Base-by-base conservation (phyloP, 1,140 invertebrate species). In the Diuraphis noxia region DNA sequence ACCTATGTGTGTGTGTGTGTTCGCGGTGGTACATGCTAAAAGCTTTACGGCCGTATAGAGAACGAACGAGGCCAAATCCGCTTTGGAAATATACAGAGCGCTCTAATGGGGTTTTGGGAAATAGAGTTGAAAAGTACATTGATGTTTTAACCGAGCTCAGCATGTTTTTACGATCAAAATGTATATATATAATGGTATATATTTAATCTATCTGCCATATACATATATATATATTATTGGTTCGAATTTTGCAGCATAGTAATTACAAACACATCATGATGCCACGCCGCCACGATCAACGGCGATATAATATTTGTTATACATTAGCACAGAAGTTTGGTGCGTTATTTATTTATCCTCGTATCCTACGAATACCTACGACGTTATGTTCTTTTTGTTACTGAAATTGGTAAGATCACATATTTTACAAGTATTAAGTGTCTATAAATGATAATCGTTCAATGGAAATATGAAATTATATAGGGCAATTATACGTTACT, bases 101-200 rank as follows among this genome's bases (percentile, higher is more conserved):
- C 72, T 49, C 77, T 91, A 91, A 91, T 91, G 89, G 89, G 72
- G 89, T 91, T 91, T 81, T 91, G 72, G 72, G 34, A 91, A 91
- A 91, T 91, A 79, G 43, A 91, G 72, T 91, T 81, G 89, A 81
- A 91, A 91, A 81, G 89, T 91, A 82, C 89, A 52, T 82, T 81
- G 89, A 91, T 79, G 72, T 91, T 91, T 91, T 91, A 88, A 88
- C 86, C 36, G 49, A 38, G 52, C 49, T 88, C 36, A 88, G 36
- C 49, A 23, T 40, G 52, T 88, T 63, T 56, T 88, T 49, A 52
- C 85, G 34, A 52, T 43, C 82, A 30, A n/a, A 84, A 41, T 84
- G n/a, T n/a, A 84, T 34, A 19, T n/a, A 21, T 84, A 43, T 40
- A 19, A n/a, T n/a, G n/a, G n/a, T 30, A 43, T 41, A 43, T 30